Base-by-base conservation (phyloP, 2,113 vertebrate genomes). In the Chaetorhynchus papuensis region DNA sequence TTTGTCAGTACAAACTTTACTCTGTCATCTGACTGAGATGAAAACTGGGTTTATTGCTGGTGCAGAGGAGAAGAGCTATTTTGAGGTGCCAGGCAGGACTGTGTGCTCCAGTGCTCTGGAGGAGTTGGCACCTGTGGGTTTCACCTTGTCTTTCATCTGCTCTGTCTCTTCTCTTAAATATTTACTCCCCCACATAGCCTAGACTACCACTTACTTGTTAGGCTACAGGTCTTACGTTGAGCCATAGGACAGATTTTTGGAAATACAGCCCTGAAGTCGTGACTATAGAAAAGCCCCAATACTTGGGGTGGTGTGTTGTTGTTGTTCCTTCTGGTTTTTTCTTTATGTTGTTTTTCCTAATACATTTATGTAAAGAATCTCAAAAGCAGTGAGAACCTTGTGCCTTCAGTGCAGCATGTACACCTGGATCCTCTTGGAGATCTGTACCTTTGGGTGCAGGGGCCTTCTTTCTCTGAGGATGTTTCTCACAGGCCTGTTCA, bases 361-460 rank as follows among this genome's bases (percentile, higher is more conserved):
- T 14, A 15, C 10, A 3, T 84, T 84, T 57, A 17, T 64, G 16
- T 82, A 31, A 64, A 90, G n/a, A 35, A n/a, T 69, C 28, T 80
- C 41, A 61, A 68, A 76, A 37, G 26, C 50, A 72, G 19, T 2
- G 3, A 57, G 30, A n/a, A 64, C 26, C 7, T 74, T 0, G 0
- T 8, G 4, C 57, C 53, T 83, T 78, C 15, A 28, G 44, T 69
- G 31, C 19, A 15, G 18, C 2, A 2, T 71, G 30, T 5, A 2
- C 39, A 44, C 30, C 28, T 78, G 18, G 44, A n/a, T 93, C 52
- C 28, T 64, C 6, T 11, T 18, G 9, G 21, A 57, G 11, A 33
- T 52, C 61, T 64, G 19, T 20, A 26, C 53, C 18, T 85, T 71
- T 72, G 42, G n/a, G 11, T 94, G 18, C n/a, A 3, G 5, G 23